phyloP scores from a whole-genome alignment of 2,888 invertebrate genomes.

The Pyrochroa serraticornis region DNA sequence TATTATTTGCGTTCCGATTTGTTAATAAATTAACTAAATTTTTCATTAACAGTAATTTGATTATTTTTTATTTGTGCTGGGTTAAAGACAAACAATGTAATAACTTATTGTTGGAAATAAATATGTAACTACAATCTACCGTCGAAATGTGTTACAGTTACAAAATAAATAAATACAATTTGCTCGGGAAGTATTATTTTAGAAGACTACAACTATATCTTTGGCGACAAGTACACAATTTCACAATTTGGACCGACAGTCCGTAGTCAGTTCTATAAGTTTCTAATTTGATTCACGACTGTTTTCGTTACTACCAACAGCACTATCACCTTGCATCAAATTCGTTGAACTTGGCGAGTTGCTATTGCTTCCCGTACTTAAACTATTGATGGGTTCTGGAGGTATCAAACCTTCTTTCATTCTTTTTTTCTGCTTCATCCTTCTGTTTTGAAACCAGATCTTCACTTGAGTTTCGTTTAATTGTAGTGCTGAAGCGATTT shows the following conservation, averaged over 20 bases:
- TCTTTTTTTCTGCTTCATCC: constrained; percentile 98
- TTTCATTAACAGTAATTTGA: constrained; percentile 3
- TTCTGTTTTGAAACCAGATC: constrained; percentile 98
- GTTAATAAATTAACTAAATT: constrained; percentile 8
- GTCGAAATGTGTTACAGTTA: constrained; percentile 7
- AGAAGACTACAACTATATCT: constrained; percentile 35
- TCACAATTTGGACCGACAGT: constrained; percentile 12
- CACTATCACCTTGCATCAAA: constrained; percentile 50
- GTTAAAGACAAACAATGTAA: constrained; percentile 36
- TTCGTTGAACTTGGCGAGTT: constrained; percentile 60
- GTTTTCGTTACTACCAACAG: constrained; percentile 70
- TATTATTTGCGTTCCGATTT: constrained; percentile 17
- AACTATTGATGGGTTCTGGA: constrained; percentile 60
- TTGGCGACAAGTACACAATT: constrained; percentile 38
- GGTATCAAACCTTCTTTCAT: constrained; percentile 87
- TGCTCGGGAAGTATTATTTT: constrained; percentile 26
- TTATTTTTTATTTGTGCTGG: constrained; percentile 29
- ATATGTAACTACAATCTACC: neutral
- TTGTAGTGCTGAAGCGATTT: constrained; percentile 95
- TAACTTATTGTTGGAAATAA: neutral
- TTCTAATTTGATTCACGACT: constrained; percentile 70
- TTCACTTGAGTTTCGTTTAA: constrained; percentile 96
- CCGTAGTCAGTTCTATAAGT: constrained; percentile 2
- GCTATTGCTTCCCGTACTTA: constrained; percentile 47
- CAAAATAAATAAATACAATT: constrained; percentile 24